phyloP scores from a whole-genome alignment of 2,888 invertebrate species.

The Prosopocoilus inquinatus region DNA sequence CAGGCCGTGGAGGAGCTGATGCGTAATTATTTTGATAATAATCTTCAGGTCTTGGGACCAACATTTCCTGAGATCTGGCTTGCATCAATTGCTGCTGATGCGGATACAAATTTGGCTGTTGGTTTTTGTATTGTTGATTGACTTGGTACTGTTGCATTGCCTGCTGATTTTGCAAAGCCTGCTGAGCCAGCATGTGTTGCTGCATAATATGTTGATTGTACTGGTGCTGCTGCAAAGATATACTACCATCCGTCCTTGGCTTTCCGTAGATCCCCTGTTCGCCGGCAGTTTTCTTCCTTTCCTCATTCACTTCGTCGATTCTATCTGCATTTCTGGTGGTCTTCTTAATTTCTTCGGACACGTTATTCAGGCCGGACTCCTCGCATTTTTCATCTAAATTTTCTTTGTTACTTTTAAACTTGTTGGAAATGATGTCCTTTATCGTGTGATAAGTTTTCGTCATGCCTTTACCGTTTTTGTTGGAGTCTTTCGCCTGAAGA shows the following conservation, averaged over 20 bases:
- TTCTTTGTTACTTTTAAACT: conserved; percentile 66
- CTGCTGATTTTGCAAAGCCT: conserved; percentile 39
- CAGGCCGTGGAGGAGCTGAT: conserved; percentile 34
- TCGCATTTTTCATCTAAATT: conserved; percentile 59
- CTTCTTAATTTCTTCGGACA: conserved; percentile 58
- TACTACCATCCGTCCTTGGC: conserved; percentile 54
- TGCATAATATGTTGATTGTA: conserved; percentile 51
- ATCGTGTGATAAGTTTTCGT: conserved; percentile 79
- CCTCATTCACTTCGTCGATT: conserved; percentile 50
- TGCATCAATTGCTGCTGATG: conserved; percentile 43
- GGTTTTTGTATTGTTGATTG: conserved; percentile 51
- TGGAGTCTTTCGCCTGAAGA: conserved; percentile 53
- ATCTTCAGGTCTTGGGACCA: conserved; percentile 50
- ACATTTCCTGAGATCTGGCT: conserved; percentile 58
- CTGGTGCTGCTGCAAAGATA: conserved; percentile 40
- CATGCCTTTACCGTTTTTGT: conserved; percentile 64
- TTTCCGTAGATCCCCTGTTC: conserved; percentile 64
- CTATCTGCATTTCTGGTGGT: conserved; percentile 44
- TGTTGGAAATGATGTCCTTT: conserved; percentile 79
- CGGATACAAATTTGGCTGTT: conserved; percentile 45
- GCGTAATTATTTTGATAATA: conserved; percentile 44
- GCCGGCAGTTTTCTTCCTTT: conserved; percentile 52
- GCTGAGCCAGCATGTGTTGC: conserved; percentile 52
- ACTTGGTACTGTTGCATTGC: conserved; percentile 48
- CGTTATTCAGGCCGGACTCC: conserved; percentile 60